These are phyloP conservation scores for Muntiacus muntjak DNA, from an alignment of 2,113 vertebrate species.

Conservation along the genomic window DNA sequence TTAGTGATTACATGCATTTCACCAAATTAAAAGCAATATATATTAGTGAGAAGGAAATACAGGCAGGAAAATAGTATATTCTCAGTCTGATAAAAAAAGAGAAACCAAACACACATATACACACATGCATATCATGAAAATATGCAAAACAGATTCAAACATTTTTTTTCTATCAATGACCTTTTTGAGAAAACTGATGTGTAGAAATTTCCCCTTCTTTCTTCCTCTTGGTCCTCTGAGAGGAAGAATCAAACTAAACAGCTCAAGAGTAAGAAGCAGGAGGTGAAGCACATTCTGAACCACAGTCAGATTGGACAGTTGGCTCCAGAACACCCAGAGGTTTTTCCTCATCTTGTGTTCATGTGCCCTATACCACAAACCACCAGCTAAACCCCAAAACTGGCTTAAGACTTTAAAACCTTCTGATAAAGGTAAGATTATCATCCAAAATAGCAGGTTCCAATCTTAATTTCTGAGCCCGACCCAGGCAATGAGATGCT, in stretches of 20 bases:
- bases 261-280: not conserved
- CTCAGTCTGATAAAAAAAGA: not conserved
- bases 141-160: not conserved
- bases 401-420: not conserved
- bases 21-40: not conserved
- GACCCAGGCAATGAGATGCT: not conserved
- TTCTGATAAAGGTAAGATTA: constrained; percentile 13
- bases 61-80: not conserved
- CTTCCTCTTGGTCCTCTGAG: not conserved
- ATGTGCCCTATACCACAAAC: not conserved
- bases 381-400: not conserved
- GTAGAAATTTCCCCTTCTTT: not conserved
- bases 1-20: not conserved
- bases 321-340: not conserved
- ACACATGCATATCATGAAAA: not conserved
- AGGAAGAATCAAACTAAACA: not conserved
- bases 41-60: not conserved
- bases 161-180: not conserved
- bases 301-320: not conserved
- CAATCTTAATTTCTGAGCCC: not conserved
- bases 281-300: not conserved
- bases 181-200: not conserved
- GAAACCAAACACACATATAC: not conserved
- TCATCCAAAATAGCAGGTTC: not conserved
- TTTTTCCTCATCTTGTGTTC: not conserved